Percentiles rank a stretch among this genome's conserved stretches.
Evolutionary conservation across 1,140 invertebrate species (phyloP).

Genomic region (Eriocheir sinensis): DNA sequence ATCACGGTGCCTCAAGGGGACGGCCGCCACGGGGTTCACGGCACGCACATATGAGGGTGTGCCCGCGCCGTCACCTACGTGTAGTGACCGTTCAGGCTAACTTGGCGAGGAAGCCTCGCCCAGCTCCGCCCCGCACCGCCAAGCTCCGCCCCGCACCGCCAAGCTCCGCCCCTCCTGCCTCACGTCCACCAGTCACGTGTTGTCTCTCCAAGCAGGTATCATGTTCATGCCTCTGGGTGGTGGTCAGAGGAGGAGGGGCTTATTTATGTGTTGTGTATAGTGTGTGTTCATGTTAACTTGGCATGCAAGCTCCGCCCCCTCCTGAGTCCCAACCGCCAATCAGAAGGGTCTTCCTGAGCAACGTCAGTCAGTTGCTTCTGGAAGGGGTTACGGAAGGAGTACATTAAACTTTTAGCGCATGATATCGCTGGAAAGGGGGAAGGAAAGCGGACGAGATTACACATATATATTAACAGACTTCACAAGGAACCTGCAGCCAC

Average conservation of each 20-base stretch:
- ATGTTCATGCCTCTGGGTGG: too few species aligned
- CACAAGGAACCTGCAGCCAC: neutral
- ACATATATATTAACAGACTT: neutral
- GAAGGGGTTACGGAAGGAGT: neutral
- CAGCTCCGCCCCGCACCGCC: too few species aligned
- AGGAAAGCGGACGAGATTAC: neutral
- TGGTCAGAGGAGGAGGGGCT: too few species aligned
- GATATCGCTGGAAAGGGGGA: neutral
- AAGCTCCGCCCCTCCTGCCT: too few species aligned
- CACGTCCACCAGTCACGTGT: too few species aligned
- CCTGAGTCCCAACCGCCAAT: neutral
- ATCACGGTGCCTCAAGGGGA: slow-evolving; percentile 75
- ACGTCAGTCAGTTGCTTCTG: neutral
- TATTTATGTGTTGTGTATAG: too few species aligned
- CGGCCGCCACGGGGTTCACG: slow-evolving; percentile 64
- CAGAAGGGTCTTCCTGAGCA: neutral
- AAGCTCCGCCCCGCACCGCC: too few species aligned
- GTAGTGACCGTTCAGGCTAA: neutral
- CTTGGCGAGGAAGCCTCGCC: neutral
- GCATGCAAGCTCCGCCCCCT: neutral
- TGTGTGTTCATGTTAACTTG: neutral
- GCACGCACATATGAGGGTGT: slow-evolving; percentile 68
- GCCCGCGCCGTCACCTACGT: too few species aligned
- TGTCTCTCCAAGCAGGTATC: too few species aligned
- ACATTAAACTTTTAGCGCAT: neutral